phyloP scores from a whole-genome alignment of 2,797 vertebrate genomes.

The Alcedo atthis region DNA sequence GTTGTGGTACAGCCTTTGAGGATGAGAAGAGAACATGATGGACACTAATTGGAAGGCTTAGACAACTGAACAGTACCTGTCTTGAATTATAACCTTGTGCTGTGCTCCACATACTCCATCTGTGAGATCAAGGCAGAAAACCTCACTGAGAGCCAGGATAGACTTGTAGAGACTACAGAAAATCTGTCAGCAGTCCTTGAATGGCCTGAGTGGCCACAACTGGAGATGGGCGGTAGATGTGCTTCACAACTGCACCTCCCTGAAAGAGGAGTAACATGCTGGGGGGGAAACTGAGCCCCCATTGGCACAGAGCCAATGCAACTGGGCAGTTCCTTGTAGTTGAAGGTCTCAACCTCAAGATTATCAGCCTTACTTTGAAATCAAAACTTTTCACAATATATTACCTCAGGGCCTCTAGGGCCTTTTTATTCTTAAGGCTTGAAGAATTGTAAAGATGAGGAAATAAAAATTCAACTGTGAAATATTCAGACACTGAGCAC shows the following conservation, averaged over 20 bases:
- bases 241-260: background rate
- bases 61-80: background rate
- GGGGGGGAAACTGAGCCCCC: too few species aligned
- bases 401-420: rapidly evolving
- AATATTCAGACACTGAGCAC: background rate
- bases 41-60: conserved; percentile 42
- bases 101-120: background rate
- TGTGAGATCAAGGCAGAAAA: background rate
- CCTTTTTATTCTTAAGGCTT: background rate
- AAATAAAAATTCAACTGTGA: background rate
- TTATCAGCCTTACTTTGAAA: background rate
- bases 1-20: background rate
- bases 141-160: background rate
- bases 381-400: background rate
- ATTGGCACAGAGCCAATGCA: rapidly evolving
- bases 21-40: conserved; percentile 15
- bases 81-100: conserved; percentile 15
- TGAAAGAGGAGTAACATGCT: background rate
- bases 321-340: background rate
- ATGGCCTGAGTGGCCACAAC: background rate
- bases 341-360: background rate
- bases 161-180: background rate
- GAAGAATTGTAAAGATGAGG: background rate
- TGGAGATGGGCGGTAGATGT: background rate
- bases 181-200: background rate